Evolutionary conservation across 2,888 invertebrate genomes (phyloP).

Genomic region (Halictus quadricinctus): DNA sequence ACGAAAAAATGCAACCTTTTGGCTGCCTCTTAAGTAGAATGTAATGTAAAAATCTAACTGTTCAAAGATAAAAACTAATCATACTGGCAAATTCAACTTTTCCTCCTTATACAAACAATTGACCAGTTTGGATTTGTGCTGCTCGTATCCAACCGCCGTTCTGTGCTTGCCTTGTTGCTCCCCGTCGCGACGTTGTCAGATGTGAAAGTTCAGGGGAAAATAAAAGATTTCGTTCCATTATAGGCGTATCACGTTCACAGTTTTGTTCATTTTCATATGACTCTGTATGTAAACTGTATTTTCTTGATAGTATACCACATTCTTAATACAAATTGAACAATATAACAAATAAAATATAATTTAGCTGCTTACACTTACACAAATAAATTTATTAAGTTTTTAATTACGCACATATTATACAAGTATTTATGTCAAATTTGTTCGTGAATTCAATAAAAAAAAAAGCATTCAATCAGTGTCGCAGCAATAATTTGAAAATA

Average conservation of each 20-base stretch:
- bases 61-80: neutral
- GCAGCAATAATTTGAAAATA: too few species aligned
- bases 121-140: conserved; percentile 38
- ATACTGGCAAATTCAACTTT: neutral
- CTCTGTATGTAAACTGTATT: conserved; percentile 27
- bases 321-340: neutral
- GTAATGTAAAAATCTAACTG: neutral
- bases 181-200: conserved; percentile 67
- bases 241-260: conserved; percentile 9
- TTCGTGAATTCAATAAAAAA: neutral
- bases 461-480: too few species aligned
- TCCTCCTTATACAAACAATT: conserved; percentile 69
- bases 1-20: neutral
- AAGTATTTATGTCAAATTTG: neutral
- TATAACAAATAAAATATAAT: neutral
- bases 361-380: neutral
- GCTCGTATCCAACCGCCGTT: conserved; percentile 61
- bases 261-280: neutral
- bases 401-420: neutral
- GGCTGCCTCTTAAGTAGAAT: neutral
- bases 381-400: neutral
- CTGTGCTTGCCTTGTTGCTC: conserved; percentile 51
- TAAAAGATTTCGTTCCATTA: conserved; percentile 47
- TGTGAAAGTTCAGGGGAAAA: conserved; percentile 75
- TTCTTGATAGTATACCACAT: neutral